Evolutionary conservation across 2,113 vertebrate species (phyloP).

Genomic region (Phalacrocorax brasilianus): DNA sequence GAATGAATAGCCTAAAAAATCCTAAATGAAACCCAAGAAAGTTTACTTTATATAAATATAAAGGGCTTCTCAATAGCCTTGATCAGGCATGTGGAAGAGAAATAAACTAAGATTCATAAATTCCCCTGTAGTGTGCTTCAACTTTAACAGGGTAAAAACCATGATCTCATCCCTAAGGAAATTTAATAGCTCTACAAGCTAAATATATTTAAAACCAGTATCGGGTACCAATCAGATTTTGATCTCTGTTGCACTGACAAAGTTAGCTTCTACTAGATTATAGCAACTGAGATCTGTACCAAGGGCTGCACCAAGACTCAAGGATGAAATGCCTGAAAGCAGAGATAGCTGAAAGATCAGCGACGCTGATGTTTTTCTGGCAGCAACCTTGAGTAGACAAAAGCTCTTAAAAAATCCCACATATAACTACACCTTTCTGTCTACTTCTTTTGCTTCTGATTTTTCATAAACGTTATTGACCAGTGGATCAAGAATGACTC

Average conservation of each 20-base stretch:
- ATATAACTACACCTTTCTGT: neutral
- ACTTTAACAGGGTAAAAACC: neutral
- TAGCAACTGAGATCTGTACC: neutral
- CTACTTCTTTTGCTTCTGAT: neutral
- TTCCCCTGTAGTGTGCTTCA: neutral
- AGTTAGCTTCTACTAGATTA: neutral
- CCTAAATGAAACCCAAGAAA: neutral
- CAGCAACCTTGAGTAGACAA: neutral
- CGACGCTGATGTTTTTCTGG: accelerated
- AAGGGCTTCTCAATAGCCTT: neutral
- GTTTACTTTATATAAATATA: neutral
- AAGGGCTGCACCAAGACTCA: neutral
- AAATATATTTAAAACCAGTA: neutral
- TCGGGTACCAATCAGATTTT: neutral
- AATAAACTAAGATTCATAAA: neutral
- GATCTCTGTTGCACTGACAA: neutral
- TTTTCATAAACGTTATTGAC: neutral
- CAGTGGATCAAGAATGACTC: neutral
- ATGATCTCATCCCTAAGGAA: neutral
- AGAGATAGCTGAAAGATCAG: neutral
- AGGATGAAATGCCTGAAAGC: neutral
- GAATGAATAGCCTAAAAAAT: neutral
- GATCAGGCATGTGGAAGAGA: neutral
- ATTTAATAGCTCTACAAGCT: neutral
- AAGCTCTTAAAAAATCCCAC: neutral